Conservation (phyloP, 2,113 vertebrate genomes). For the Nymphicus hollandicus region DNA sequence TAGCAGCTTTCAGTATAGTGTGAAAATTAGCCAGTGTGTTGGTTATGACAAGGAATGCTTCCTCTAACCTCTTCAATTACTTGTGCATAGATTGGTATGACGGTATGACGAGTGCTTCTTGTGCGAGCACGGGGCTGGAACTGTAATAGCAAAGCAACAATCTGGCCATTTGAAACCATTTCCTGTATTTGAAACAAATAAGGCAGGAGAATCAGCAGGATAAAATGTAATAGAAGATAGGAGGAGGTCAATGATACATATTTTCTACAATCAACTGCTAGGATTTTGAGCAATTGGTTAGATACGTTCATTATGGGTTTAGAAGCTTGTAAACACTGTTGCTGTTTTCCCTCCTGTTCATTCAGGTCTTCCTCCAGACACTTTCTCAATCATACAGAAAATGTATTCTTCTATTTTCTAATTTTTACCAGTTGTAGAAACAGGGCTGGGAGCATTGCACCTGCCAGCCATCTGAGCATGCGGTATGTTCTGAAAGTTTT, state of each 20-base stretch:
- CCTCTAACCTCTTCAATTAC: background rate
- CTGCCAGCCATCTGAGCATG: background rate
- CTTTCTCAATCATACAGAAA: constrained; percentile 22
- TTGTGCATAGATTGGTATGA: background rate
- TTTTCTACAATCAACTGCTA: constrained; percentile 24
- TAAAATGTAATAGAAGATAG: constrained; percentile 1
- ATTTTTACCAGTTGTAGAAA: background rate
- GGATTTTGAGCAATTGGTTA: constrained; percentile 39
- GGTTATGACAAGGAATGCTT: background rate
- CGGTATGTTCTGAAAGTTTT: background rate
- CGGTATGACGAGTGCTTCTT: background rate
- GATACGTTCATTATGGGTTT: constrained; percentile 52
- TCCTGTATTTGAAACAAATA: background rate
- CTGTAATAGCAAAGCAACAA: background rate
- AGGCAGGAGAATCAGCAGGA: background rate
- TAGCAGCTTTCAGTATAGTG: background rate
- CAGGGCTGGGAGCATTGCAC: background rate
- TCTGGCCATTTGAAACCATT: background rate
- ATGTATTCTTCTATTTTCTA: background rate
- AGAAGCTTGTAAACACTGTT: constrained; percentile 13
- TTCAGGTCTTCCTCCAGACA: constrained; percentile 1
- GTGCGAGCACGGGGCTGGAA: background rate
- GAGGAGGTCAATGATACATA: background rate
- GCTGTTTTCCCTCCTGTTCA: background rate
- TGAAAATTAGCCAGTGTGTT: background rate